Base-by-base conservation (phyloP, 2,797 vertebrate genomes). In the Zenarchopterus dispar region DNA sequence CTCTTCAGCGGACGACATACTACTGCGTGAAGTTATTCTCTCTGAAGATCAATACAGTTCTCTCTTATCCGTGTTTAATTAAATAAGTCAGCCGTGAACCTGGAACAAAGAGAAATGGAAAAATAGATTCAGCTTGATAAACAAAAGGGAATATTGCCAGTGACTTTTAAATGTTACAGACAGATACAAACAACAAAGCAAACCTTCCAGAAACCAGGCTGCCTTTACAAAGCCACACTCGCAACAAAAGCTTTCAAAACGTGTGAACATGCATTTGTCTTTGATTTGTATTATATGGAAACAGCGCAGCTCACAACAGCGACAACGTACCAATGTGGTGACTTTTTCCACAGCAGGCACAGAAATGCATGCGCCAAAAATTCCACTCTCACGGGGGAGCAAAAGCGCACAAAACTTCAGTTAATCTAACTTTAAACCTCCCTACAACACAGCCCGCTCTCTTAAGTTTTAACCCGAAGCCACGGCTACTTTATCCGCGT, bases 1-100 rank as follows among this genome's bases (percentile, higher is more conserved):
- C 75, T 99, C 97, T 89, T 99, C 97, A 0, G 94, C 93, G 5
- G 96, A 98, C 84, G 96, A 93, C 97, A 99, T 99, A 47, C 69
- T 75, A 68, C 53, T 66, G 43, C 57, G 62, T 53, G 36, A 52
- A 47, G 19, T 31, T 80, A 39, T 15, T 73, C 55, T 68, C 69
- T 78, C 28, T 65, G 17, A 59, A 42, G 53, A 68, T 45, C 87
- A 66, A 73, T 49, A 49, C 46, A 62, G 42, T 18, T 41, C 31
- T 39, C 5, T 19, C 17, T 75, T 47, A 31, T 73, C 49, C 24
- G 13, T 59, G 17, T 54, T 2, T 5, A 69, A 59, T 67, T 24
- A 19, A 76, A 56, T 57, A 45, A 64, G 68, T 43, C 57, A 51
- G 68, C 73, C 71, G 50, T 76, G 52, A 75, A 89, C 74, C 86